Evolutionary conservation across 2,113 vertebrate genomes (phyloP).

Genomic region (Notothenia coriiceps): DNA sequence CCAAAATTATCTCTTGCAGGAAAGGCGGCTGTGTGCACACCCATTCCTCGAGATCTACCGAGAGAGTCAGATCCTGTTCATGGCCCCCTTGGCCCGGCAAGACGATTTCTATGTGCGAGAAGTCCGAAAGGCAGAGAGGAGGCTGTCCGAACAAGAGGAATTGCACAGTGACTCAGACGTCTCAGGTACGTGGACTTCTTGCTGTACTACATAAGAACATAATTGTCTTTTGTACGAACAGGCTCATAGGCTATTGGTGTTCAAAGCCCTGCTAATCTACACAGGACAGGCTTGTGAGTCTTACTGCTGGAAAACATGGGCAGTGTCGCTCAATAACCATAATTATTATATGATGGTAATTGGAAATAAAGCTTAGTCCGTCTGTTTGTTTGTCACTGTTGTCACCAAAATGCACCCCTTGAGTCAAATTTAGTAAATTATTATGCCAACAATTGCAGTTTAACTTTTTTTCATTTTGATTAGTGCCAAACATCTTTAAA

Average conservation of each 20-base stretch:
- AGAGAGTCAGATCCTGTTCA: conserved; percentile 88
- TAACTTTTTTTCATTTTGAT: not conserved
- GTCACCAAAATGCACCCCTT: no score
- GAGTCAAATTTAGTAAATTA: no score
- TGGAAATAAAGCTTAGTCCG: no score
- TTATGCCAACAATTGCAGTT: not conserved
- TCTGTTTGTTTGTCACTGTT: not conserved
- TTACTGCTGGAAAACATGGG: not conserved
- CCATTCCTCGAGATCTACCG: conserved; percentile 94
- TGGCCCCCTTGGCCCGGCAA: conserved; percentile 92
- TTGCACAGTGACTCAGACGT: conserved; percentile 82
- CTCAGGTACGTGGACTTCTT: conserved; percentile 83
- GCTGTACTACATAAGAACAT: not conserved
- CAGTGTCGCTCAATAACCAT: no score
- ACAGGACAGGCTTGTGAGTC: not conserved
- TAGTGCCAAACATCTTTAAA: not conserved
- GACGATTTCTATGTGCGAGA: conserved; percentile 95
- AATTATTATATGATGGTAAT: not conserved
- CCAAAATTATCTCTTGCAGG: conserved; percentile 73
- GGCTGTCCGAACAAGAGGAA: conserved; percentile 78
- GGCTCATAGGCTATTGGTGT: not conserved
- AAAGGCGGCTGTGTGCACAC: conserved; percentile 92
- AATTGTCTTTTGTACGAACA: not conserved
- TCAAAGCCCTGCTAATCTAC: not conserved
- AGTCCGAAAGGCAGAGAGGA: conserved; percentile 84